Evolutionary conservation across 2,888 invertebrate genomes (phyloP), one percentile per base, ranked within the genome.

Genomic region (Drosophila cyrtoloma): DNA sequence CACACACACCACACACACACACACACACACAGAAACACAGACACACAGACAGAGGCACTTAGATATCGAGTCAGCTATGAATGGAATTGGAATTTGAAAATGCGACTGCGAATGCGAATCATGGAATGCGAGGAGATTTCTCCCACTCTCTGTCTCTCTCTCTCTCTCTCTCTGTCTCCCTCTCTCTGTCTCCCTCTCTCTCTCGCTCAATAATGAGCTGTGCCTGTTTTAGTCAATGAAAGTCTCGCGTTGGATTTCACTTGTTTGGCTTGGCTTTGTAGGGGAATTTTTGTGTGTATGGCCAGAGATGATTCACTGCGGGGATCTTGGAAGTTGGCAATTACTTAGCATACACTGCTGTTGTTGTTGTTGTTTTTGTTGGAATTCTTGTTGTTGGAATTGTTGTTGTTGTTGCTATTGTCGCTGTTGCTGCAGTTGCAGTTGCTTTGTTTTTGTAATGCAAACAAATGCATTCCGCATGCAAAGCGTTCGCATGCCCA

Each of bases 71-170:
- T 39, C 50, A 50, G 62, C 77, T 70, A 42, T 77, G 77, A 77
- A 77, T 77, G 77, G 78, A 75, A 71, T 68, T 78, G 74, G 74
- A 75, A 78, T 77, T 77, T 70, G 56, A 28, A 57, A 59, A 68
- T 64, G 63, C 63, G 66, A 73, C 51, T 53, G 51, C 26, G 62
- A 70, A 53, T 62, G 50, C 53, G 61, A 73, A 65, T 72, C 44
- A 22, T 69, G 58, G 65, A 77, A 63, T 74, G 61, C 30, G 55
- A 10, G 39, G 28, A 19, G 35, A 22, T 47, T 30, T 32, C 39
- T 42, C 47, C 26, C 26, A 47, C 16, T 47, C 22, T 26, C 28
- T 9, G 0, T 12, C 42, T 26, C 5, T 30, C 14, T 26, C 32
- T 6, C 12, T 12, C 22, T 60, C 39, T n/a, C 22, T 12, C 5